Evolutionary conservation across 1,140 invertebrate species (phyloP), one percentile per base, ranked within the genome.

Genomic region (Dreissena polymorpha): DNA sequence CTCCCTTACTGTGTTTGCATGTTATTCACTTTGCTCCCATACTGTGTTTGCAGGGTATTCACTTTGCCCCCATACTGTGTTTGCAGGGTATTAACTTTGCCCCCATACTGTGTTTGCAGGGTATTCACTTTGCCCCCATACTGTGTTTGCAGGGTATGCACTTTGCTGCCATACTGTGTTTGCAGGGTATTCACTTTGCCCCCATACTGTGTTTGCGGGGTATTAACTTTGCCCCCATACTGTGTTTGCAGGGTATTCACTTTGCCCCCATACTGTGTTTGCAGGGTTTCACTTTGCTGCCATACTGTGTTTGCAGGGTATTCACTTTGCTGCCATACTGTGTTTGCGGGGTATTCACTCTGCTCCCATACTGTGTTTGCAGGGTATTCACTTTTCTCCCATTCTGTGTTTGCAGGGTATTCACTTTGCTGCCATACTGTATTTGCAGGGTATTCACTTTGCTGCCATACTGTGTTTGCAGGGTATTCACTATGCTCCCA

Each of bases 1-100:
- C n/a, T n/a, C n/a, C n/a, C n/a, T n/a, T n/a, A n/a, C n/a, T n/a
- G n/a, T n/a, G n/a, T 85, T 49, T 77, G 49, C 85, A 93, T 93
- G 95, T 95, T 29, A 95, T 97, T 67, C 98, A 99, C 91, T 96
- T 95, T 92, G 96, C 97, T n/a, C 96, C 97, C 16, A 95, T 99
- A 55, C 93, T 95, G 0, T 93, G 93, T 84, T 94, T 99, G 89
- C 85, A 93, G 93, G 95, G 95, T 29, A 95, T 97, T 67, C 98
- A 99, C 91, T 96, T 95, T 92, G 96, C 97, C 18, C 96, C 97
- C 16, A 95, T 99, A 55, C 93, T 95, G 0, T 93, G 93, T 84
- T 94, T 99, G 89, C n/a, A n/a, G n/a, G n/a, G n/a, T n/a, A n/a
- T n/a, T n/a, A n/a, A n/a, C n/a, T n/a, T n/a, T n/a, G n/a, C n/a